Evolutionary conservation across 2,888 invertebrate genomes (phyloP).

Genomic region (Imbricaverruca yamaguchii): DNA sequence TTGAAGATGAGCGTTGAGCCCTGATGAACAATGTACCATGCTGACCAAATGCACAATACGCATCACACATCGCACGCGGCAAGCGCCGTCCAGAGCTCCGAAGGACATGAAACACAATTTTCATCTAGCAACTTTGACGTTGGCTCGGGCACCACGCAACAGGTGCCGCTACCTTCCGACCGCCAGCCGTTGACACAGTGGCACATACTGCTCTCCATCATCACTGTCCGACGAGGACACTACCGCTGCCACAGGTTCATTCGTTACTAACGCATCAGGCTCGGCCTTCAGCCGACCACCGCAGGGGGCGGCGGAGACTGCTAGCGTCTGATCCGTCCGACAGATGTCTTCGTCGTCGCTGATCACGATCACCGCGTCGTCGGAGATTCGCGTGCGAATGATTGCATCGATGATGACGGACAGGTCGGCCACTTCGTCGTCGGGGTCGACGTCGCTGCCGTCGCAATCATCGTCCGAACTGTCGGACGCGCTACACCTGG

Average conservation of each 20-base stretch:
- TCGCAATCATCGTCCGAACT: not conserved
- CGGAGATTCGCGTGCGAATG: not conserved
- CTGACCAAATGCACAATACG: too few species aligned
- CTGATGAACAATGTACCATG: too few species aligned
- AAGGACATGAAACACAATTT: too few species aligned
- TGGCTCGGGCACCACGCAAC: too few species aligned
- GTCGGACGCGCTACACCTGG: not conserved
- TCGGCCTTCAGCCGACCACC: too few species aligned
- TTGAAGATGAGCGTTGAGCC: too few species aligned
- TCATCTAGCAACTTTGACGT: too few species aligned
- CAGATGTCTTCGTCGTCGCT: not conserved
- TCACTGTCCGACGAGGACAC: not conserved
- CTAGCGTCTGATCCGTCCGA: not conserved
- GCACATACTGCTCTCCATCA: not conserved
- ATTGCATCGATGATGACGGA: slow-evolving; percentile 5
- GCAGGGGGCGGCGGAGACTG: not conserved
- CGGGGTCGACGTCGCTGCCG: not conserved
- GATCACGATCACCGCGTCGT: not conserved
- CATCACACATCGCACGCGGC: too few species aligned
- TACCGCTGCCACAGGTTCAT: not conserved
- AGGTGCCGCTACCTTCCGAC: not conserved
- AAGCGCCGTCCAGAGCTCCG: too few species aligned
- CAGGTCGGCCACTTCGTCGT: not conserved
- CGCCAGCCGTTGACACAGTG: not conserved
- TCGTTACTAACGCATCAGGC: not conserved